phyloP scores from a whole-genome alignment of 2,888 invertebrate species.

The Dimorphilus gyrociliatus region DNA sequence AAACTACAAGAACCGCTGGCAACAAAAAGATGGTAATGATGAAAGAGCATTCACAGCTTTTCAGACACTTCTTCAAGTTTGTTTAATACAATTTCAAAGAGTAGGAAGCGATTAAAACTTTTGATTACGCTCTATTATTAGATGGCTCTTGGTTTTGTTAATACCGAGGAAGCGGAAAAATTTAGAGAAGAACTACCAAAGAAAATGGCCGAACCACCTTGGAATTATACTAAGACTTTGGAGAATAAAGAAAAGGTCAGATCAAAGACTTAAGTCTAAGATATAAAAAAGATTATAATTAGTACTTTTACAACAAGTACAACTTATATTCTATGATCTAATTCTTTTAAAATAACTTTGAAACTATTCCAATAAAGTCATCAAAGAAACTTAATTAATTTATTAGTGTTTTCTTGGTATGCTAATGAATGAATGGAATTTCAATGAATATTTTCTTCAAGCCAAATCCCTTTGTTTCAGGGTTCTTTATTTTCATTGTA shows the following conservation, averaged over 20 bases:
- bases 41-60: slow-evolving; percentile 11
- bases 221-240: slow-evolving; percentile 14
- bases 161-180: slow-evolving; percentile 13
- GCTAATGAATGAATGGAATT: too few relatives aligned
- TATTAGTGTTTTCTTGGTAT: too few relatives aligned
- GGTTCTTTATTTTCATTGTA: slow-evolving; percentile 18
- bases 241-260: too few relatives aligned
- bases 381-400: not conserved
- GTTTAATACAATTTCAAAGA: too few relatives aligned
- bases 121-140: slow-evolving; percentile 5
- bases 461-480: slow-evolving; percentile 8
- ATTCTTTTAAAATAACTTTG: not conserved
- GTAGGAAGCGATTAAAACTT: too few relatives aligned
- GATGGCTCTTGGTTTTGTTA: slow-evolving; percentile 17
- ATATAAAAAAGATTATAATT: too few relatives aligned
- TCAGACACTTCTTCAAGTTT: slow-evolving; percentile 15
- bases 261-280: too few relatives aligned
- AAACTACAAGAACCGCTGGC: slow-evolving; percentile 15
- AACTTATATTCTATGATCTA: too few relatives aligned
- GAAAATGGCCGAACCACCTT: slow-evolving; percentile 19
- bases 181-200: slow-evolving; percentile 17
- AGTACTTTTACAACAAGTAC: too few relatives aligned
- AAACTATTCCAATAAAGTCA: not conserved
- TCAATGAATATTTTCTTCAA: not conserved
- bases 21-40: slow-evolving; percentile 8